Base-by-base conservation (phyloP, 2,888 invertebrate species). In the Ornithoptera priamus region DNA sequence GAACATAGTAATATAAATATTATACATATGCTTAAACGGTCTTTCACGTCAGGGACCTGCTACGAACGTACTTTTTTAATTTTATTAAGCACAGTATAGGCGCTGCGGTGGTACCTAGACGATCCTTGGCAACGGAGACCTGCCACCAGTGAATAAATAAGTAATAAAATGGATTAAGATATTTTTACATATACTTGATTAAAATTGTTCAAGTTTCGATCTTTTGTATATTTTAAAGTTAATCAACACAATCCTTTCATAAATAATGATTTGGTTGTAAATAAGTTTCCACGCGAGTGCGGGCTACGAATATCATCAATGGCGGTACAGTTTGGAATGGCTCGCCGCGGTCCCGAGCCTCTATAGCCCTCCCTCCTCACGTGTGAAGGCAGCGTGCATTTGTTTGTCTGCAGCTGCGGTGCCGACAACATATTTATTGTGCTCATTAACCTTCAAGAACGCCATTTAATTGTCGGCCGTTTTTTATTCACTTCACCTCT, bases 381-480 rank as follows among this genome's bases (percentile, higher is more conserved):
- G 86, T 86, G 87, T 88, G 89, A 87, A 85, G 86, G 85, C 80
- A 78, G 83, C 80, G 85, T 87, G 87, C 89, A 87, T 90, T 90
- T 90, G 87, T 92, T 89, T 88, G 89, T 89, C 86, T 85, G 89
- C 91, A 92, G 91, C 91, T 91, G 91, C 87, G 86, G 87, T 88
- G 90, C 92, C 92, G 92, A 91, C 92, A 92, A 92, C 92, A 91
- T 92, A 92, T 92, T 92, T 92, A 92, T 92, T 90, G 89, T 91
- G 86, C 92, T 92, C 92, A 92, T 92, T 92, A 92, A 92, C 92
- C 92, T 92, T 92, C 89, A 89, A 91, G 92, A 92, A 90, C 92
- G 90, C 91, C 90, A 92, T 92, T 92, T 92, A 92, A 92, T 92
- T 92, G 92, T 92, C 87, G 90, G 89, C 88, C 90, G 92, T 92